Evolutionary conservation across 2,797 vertebrate genomes (phyloP).

Genomic region (Alcedo atthis): DNA sequence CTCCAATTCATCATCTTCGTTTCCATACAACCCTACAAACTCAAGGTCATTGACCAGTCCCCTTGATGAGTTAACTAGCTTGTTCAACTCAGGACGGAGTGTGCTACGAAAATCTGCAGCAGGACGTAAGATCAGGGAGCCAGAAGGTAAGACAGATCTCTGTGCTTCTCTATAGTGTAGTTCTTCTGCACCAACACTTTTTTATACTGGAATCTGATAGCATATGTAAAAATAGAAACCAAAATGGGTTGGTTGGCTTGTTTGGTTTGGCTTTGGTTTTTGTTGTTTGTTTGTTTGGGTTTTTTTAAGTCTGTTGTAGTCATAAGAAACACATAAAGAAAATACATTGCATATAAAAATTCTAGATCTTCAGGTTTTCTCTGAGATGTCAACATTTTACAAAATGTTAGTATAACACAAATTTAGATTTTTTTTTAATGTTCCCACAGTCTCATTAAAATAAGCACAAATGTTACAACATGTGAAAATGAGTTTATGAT

Average conservation of each 20-base stretch:
- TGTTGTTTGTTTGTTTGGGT: not conserved
- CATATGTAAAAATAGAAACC: not conserved
- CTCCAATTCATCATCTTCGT: slow-evolving; percentile 84
- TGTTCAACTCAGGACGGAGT: slow-evolving; percentile 93
- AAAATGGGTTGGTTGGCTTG: too few relatives aligned
- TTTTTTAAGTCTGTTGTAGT: not conserved
- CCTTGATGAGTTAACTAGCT: slow-evolving; percentile 92
- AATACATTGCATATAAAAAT: not conserved
- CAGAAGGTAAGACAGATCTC: slow-evolving; percentile 76
- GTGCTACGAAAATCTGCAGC: slow-evolving; percentile 90
- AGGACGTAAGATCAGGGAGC: slow-evolving; percentile 91
- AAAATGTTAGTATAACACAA: not conserved
- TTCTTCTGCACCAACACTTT: not conserved
- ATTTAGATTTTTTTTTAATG: not conserved
- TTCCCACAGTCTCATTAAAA: not conserved
- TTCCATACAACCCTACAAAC: slow-evolving; percentile 88
- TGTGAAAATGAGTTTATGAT: not conserved
- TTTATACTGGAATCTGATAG: not conserved
- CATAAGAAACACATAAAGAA: not conserved
- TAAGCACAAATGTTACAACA: not conserved
- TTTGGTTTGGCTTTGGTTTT: too few relatives aligned
- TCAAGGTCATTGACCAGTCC: slow-evolving; percentile 90
- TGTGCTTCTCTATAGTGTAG: not conserved
- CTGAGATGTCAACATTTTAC: not conserved
- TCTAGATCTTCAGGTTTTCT: not conserved